Evolutionary conservation across 2,888 invertebrate genomes (phyloP).

Genomic region (Sarcophaga variegata): DNA sequence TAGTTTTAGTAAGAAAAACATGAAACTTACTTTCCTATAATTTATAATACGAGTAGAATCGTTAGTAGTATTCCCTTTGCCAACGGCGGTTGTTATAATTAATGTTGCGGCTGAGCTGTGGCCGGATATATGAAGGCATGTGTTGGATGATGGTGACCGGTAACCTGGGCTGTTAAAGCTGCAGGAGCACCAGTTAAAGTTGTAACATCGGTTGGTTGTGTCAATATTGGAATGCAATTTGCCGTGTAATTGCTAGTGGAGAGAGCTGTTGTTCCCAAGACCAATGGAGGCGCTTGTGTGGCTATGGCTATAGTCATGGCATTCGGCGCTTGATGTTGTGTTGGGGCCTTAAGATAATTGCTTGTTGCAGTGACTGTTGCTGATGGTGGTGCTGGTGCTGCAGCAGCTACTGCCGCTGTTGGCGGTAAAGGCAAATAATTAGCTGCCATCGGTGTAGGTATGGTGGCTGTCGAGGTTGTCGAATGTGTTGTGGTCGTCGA

Average conservation of each 20-base stretch:
- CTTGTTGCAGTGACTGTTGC: constrained; percentile 49
- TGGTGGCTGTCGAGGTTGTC: constrained; percentile 79
- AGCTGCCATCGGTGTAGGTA: constrained; percentile 75
- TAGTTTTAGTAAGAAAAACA: no score
- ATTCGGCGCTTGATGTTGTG: constrained; percentile 67
- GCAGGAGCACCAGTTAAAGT: constrained; percentile 49
- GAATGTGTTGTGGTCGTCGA: constrained; percentile 77
- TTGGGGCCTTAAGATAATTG: constrained; percentile 75
- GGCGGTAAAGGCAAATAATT: constrained; percentile 65
- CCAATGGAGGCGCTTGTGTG: constrained; percentile 75
- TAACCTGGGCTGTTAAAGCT: constrained; percentile 65
- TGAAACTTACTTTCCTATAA: background rate
- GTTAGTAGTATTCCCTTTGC: background rate
- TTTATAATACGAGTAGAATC: background rate
- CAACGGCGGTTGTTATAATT: background rate
- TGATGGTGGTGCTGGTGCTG: constrained; percentile 61
- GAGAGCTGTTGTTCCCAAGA: constrained; percentile 70
- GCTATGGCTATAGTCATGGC: constrained; percentile 73
- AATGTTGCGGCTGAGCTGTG: constrained; percentile 68
- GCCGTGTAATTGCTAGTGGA: constrained; percentile 77
- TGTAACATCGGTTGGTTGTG: constrained; percentile 70
- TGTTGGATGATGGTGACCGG: constrained; percentile 57
- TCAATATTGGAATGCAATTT: constrained; percentile 79
- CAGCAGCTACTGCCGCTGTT: constrained; percentile 52
- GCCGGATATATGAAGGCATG: constrained; percentile 69